These are phyloP conservation scores for Myiotriccus ornatus DNA, from an alignment of 2,797 vertebrate species.

Conservation along the genomic window DNA sequence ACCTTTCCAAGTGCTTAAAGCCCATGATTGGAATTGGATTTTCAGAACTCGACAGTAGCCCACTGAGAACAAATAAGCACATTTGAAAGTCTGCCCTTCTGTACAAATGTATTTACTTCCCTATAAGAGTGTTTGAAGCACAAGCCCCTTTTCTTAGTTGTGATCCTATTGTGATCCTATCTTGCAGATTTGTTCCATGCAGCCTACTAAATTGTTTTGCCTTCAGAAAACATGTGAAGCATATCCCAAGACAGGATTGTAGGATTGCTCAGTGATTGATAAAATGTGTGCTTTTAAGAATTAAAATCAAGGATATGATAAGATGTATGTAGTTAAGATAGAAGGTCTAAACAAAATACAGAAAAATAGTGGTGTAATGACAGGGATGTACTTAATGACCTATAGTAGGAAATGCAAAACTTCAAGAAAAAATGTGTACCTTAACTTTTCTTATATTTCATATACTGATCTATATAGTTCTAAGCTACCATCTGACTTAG, in stretches of 20 bases:
- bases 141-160: background rate
- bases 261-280: background rate
- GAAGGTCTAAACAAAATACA: background rate
- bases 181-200: background rate
- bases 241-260: background rate
- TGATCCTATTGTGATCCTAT: background rate
- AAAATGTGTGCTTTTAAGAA: background rate
- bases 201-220: background rate
- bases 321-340: background rate
- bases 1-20: background rate
- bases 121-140: background rate
- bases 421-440: background rate
- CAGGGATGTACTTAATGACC: background rate
- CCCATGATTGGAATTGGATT: background rate
- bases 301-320: background rate
- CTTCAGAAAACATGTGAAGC: background rate
- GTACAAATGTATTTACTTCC: background rate
- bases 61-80: background rate
- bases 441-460: background rate
- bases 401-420: background rate
- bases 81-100: background rate
- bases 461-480: background rate
- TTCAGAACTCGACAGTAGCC: background rate
- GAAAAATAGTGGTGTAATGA: background rate
- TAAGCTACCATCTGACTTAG: background rate